Base-by-base conservation (phyloP, 1,140 invertebrate species). In the Drosophila insularis region DNA sequence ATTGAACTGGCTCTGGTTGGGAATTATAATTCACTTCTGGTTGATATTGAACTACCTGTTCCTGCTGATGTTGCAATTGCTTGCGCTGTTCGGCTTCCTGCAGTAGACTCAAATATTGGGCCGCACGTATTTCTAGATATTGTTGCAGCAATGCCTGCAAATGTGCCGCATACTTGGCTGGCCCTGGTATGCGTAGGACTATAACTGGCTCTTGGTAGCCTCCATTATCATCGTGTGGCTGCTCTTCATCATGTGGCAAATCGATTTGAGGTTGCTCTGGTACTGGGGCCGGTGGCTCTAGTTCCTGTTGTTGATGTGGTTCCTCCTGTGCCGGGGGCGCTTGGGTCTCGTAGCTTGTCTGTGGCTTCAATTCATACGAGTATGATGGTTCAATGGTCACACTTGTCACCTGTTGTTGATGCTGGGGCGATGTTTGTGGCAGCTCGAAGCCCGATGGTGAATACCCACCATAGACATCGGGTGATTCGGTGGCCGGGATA, bases 341-440 rank as follows among this genome's bases (percentile, higher is more conserved):
- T 6, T 65, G 78, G 1, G 74, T 61, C 31, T 82, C 81, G n/a
- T 91, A 91, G 62, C 80, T 86, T 8, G 87, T 90, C 39, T 92
- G 80, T 3, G 86, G 77, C 61, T 92, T 92, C 21, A 92, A 69
- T 46, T 92, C 91, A 70, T 92, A 92, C 0, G 90, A 90, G 21
- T 91, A 92, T 4, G 91, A 92, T n/a, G 90, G 91, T 8, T 91
- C 79, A 13, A 92, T 91, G 31, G 82, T 84, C 39, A 92, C 89
- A 55, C 86, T 86, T 65, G 89, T 86, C 67, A 90, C 76, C 63
- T 81, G 79, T 19, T 84, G 53, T 35, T 76, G 53, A 13, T 63
- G 71, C 31, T 75, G 63, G 2, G 46, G 17, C 7, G 67, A 50
- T 1, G 75, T 67, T 40, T 71, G 63, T 0, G 62, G 68, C 40